Percentiles rank a stretch among this genome's conserved stretches.
Evolutionary conservation across 30 jellyfish, hydroid and myxozoan genomes (phyloP).

Genomic region (Turritopsis rubra): DNA sequence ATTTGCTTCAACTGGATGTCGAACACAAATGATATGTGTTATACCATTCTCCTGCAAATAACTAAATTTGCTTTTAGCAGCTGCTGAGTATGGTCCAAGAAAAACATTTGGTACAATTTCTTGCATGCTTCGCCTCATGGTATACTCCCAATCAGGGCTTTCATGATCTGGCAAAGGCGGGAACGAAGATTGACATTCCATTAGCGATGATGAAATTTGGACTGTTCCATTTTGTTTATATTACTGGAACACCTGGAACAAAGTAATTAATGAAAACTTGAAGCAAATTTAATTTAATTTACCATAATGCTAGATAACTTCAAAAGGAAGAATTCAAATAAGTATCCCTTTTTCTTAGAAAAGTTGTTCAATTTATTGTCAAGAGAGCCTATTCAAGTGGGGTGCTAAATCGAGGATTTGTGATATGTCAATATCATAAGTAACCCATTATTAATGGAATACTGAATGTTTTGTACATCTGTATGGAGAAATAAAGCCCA

Average conservation of each 20-base stretch:
- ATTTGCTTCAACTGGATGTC: slow-evolving; percentile 86
- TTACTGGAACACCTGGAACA: neutral
- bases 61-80: slow-evolving; percentile 53
- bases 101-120: slow-evolving; percentile 68
- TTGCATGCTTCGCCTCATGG: slow-evolving; percentile 13
- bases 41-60: slow-evolving; percentile 42
- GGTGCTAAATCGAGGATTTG: too few species aligned
- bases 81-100: slow-evolving; percentile 84
- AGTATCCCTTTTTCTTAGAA: too few species aligned
- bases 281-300: too few species aligned
- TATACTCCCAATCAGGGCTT: neutral
- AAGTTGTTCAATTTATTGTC: too few species aligned
- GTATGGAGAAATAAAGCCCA: too few species aligned
- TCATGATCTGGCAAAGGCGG: neutral
- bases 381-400: too few species aligned
- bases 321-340: too few species aligned
- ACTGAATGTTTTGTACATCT: too few species aligned
- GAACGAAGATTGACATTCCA: neutral
- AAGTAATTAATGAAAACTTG: neutral
- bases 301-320: too few species aligned
- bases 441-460: too few species aligned
- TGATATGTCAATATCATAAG: too few species aligned
- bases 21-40: slow-evolving; percentile 73
- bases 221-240: neutral
- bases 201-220: neutral